A percentile compares a stretch with the other conserved stretches of the same genome.
phyloP scores from a whole-genome alignment of 2,113 vertebrate species.

The Nycticorax nycticorax region DNA sequence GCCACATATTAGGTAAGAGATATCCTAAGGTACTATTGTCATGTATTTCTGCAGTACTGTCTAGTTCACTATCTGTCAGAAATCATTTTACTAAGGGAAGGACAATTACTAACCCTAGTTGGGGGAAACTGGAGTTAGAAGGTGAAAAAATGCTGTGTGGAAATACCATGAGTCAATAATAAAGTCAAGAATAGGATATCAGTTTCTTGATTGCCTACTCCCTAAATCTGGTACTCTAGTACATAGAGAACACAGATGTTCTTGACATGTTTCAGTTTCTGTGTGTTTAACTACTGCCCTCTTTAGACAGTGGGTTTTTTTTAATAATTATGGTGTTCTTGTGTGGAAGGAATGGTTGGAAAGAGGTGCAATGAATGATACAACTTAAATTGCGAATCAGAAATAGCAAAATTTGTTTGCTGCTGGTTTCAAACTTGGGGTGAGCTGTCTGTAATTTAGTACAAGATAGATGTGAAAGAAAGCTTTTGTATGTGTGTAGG shows the following conservation, averaged over 20 bases:
- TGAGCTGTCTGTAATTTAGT: background rate
- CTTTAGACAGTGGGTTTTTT: background rate
- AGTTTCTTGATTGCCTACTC: background rate
- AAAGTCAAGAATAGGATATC: background rate
- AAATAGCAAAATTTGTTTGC: background rate
- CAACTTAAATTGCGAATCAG: background rate
- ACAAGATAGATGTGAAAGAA: background rate
- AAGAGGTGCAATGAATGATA: background rate
- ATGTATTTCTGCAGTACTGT: background rate
- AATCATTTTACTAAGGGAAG: background rate
- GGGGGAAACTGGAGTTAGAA: background rate
- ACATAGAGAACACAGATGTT: background rate
- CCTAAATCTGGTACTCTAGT: background rate
- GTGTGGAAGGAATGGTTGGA: background rate
- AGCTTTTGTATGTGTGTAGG: background rate
- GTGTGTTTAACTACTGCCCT: background rate
- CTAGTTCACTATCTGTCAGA: background rate
- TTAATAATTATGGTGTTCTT: background rate
- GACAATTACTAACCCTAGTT: background rate
- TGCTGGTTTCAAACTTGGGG: background rate
- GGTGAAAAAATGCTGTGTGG: background rate
- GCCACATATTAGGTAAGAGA: conserved; percentile 89
- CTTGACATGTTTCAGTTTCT: background rate
- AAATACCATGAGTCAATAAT: background rate
- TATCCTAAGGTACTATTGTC: background rate